phyloP scores from a whole-genome alignment of 2,888 invertebrate genomes.

The Platycheirus rosarum region DNA sequence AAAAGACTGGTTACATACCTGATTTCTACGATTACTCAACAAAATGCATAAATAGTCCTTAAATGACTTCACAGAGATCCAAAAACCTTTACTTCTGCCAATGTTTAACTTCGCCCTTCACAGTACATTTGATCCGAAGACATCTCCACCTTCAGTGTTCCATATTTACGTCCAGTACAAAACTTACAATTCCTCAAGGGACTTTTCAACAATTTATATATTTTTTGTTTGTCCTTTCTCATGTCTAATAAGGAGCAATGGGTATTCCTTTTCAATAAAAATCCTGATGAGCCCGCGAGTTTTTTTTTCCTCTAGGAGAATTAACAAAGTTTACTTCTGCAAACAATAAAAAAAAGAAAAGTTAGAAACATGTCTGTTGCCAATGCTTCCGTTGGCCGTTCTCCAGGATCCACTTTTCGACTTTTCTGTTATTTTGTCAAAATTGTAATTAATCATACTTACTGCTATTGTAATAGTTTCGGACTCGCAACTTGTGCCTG shows the following conservation, averaged over 20 bases:
- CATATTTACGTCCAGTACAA: too few species aligned
- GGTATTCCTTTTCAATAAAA: conserved; percentile 23
- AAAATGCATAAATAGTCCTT: too few species aligned
- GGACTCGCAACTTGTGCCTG: conserved; percentile 53
- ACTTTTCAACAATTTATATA: not conserved
- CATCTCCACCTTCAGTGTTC: too few species aligned
- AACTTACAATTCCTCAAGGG: not conserved
- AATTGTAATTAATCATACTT: conserved; percentile 72
- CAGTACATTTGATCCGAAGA: too few species aligned
- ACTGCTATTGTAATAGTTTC: conserved; percentile 59
- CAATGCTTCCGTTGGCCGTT: conserved; percentile 19
- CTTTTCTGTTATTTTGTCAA: conserved; percentile 50
- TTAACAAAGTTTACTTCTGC: too few species aligned
- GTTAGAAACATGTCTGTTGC: conserved; percentile 51
- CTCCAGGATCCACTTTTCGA: not conserved
- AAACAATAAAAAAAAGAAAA: conserved; percentile 23
- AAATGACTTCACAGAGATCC: too few species aligned
- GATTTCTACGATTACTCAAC: too few species aligned
- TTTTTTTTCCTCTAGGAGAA: too few species aligned
- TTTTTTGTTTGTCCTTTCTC: too few species aligned
- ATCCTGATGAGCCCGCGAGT: not conserved
- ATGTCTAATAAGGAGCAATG: conserved; percentile 4
- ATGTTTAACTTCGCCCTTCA: too few species aligned
- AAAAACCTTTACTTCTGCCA: too few species aligned
- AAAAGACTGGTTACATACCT: too few species aligned